phyloP scores from a whole-genome alignment of 2,888 invertebrate genomes.

The Agrochola macilenta region DNA sequence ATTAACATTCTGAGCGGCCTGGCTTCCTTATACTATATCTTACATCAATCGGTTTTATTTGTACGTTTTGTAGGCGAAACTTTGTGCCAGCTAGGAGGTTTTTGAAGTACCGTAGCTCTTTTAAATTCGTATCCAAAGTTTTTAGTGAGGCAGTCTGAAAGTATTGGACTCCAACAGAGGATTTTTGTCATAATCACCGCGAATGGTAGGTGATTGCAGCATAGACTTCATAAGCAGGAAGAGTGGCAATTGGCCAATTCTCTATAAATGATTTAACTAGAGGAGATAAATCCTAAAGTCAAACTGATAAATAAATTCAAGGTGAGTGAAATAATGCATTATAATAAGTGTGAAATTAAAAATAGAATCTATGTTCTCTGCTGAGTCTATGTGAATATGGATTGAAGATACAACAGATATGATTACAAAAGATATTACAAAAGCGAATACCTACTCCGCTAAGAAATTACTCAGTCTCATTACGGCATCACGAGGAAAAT shows the following conservation, averaged over 20 bases:
- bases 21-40: conserved; percentile 47
- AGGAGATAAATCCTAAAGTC: neutral
- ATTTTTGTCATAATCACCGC: neutral
- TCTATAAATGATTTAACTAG: neutral
- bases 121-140: neutral
- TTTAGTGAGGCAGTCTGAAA: neutral
- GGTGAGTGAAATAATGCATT: neutral
- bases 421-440: conserved; percentile 31
- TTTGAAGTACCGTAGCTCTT: conserved; percentile 1
- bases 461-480: conserved; percentile 50
- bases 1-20: conserved; percentile 59
- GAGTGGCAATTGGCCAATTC: rapidly evolving
- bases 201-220: neutral
- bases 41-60: conserved; percentile 38
- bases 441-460: conserved; percentile 33
- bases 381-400: neutral
- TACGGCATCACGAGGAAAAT: conserved; percentile 59
- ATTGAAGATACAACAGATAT: conserved; percentile 31
- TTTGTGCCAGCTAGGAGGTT: conserved; percentile 11
- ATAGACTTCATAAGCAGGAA: neutral
- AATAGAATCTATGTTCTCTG: neutral
- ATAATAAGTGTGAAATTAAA: neutral
- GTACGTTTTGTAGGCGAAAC: conserved; percentile 21
- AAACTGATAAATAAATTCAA: neutral
- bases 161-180: neutral